A percentile compares a stretch with the other conserved stretches of the same genome.
Conservation (phyloP, 2,888 invertebrate species). For the Oscheius sp. region DNA sequence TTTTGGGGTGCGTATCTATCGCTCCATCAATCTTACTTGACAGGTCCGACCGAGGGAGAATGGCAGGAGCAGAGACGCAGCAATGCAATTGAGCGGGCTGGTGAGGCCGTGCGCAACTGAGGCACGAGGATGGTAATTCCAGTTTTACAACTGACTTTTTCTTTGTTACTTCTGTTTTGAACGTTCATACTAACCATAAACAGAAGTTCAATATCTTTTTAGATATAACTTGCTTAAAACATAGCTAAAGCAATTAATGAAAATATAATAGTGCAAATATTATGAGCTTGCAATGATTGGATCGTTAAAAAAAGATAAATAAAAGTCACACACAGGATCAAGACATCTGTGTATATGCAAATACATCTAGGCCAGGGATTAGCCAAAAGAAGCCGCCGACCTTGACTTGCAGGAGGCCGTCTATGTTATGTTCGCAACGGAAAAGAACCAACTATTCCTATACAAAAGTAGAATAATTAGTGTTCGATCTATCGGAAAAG, state of each 20-base stretch:
- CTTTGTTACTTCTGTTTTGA: too few species aligned
- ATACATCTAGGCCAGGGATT: background rate
- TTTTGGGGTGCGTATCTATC: conserved; percentile 30
- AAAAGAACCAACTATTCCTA: background rate
- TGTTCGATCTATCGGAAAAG: background rate
- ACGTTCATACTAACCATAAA: too few species aligned
- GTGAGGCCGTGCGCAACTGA: conserved; percentile 13
- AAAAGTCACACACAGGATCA: too few species aligned
- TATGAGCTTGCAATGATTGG: too few species aligned
- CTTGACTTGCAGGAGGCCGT: background rate
- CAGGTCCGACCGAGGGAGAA: conserved; percentile 26
- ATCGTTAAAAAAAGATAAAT: too few species aligned
- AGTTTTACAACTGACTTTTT: background rate
- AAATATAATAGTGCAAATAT: too few species aligned
- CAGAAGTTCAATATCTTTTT: too few species aligned
- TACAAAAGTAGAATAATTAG: background rate
- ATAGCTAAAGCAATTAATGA: too few species aligned
- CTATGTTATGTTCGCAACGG: background rate
- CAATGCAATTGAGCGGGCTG: conserved; percentile 28
- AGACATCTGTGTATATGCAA: conserved; percentile 17
- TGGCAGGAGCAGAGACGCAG: conserved; percentile 18
- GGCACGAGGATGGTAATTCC: background rate
- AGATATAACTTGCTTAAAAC: too few species aligned
- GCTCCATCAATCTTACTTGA: conserved; percentile 38
- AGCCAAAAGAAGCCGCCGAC: conserved; percentile 7